Percentiles rank a stretch among this genome's conserved stretches.
phyloP scores from a whole-genome alignment of 2,888 invertebrate genomes.

The Cyrtodaria siliqua region DNA sequence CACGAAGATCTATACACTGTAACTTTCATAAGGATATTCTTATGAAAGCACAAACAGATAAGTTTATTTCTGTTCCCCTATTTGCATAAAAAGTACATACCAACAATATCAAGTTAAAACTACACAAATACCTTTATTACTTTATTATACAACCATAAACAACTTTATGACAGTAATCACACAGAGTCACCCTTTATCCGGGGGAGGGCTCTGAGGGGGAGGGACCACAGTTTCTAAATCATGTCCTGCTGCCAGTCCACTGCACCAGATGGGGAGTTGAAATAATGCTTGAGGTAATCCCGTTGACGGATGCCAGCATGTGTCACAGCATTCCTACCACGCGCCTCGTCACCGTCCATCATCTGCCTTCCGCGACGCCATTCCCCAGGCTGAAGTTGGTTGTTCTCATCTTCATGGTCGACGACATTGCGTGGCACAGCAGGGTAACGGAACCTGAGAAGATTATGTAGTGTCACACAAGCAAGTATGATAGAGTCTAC shows the following conservation, averaged over 20 bases:
- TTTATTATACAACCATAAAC: no score
- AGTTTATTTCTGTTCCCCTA: no score
- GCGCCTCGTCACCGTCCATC: conserved; percentile 10
- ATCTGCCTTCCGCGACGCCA: conserved; percentile 49
- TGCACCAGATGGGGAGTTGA: no score
- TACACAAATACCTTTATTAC: no score
- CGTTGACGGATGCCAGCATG: conserved; percentile 42
- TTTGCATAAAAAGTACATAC: no score
- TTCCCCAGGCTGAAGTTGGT: conserved; percentile 53
- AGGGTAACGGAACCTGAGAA: conserved; percentile 45
- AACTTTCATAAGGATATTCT: no score
- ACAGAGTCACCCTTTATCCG: conserved; percentile 3
- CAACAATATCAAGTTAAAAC: no score
- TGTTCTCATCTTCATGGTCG: conserved; percentile 61
- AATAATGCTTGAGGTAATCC: neutral
- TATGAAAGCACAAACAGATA: neutral
- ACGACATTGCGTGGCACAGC: conserved; percentile 17
- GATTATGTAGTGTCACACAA: conserved; percentile 58
- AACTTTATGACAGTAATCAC: neutral
- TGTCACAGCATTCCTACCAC: conserved; percentile 33
- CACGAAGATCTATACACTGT: no score
- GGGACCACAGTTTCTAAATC: neutral
- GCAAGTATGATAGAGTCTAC: conserved; percentile 34
- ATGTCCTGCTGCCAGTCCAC: no score
- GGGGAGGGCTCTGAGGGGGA: conserved; percentile 1